Evolutionary conservation across 2,797 vertebrate species (phyloP).

Genomic region (Percopsis omiscomaycus): DNA sequence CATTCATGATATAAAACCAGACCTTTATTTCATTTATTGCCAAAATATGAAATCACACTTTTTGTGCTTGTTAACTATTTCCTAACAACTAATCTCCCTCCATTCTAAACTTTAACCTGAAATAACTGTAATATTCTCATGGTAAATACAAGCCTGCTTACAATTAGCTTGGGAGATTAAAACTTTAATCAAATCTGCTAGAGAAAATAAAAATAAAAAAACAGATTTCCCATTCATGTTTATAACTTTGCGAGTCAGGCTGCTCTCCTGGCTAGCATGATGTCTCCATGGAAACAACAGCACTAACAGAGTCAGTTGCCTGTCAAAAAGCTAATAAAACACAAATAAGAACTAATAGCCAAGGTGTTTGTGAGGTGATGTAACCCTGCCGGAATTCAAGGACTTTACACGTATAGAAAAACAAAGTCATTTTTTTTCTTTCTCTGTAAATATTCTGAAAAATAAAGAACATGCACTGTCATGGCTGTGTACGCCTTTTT

Average conservation of each 20-base stretch:
- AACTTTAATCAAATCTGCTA: neutral
- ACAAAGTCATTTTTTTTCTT: conserved; percentile 53
- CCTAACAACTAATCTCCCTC: conserved; percentile 21
- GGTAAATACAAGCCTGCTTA: conserved; percentile 33
- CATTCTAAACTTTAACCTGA: neutral
- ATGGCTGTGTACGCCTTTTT: conserved; percentile 3
- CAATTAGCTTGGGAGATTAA: conserved; percentile 38
- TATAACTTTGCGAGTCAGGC: conserved; percentile 39
- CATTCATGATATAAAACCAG: neutral
- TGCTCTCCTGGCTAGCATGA: conserved; percentile 33
- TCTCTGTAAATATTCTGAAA: conserved; percentile 79
- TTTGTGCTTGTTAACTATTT: conserved; percentile 28
- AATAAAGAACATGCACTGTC: conserved; percentile 81
- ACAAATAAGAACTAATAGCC: conserved; percentile 55
- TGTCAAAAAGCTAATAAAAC: conserved; percentile 43
- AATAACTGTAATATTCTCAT: conserved; percentile 24
- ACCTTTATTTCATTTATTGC: neutral
- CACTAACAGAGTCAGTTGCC: conserved; percentile 33
- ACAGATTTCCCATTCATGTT: conserved; percentile 11
- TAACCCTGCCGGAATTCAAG: conserved; percentile 38
- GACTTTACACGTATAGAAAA: conserved; percentile 45
- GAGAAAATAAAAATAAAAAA: neutral
- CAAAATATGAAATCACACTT: conserved; percentile 23
- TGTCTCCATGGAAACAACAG: conserved; percentile 44
- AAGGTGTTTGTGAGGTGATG: conserved; percentile 51